Evolutionary conservation across 2,888 invertebrate species (phyloP).

Genomic region (Zeuzera pyrina): DNA sequence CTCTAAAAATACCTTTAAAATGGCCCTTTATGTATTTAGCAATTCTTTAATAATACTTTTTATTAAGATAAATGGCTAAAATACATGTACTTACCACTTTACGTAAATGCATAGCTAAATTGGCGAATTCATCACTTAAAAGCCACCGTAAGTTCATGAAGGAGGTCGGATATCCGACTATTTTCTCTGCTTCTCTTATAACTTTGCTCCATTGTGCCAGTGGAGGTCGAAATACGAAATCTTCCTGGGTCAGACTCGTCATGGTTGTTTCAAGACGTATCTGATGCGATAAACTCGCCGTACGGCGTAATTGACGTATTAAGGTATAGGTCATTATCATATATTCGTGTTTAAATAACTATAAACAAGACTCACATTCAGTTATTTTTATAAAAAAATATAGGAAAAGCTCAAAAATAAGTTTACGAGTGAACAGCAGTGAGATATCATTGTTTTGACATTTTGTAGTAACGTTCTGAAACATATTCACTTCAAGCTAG

Average conservation of each 20-base stretch:
- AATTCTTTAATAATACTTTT: no score
- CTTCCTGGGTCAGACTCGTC: slow-evolving; percentile 57
- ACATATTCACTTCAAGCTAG: no score
- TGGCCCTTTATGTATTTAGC: no score
- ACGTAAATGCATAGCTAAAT: slow-evolving; percentile 69
- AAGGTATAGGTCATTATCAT: slow-evolving; percentile 49
- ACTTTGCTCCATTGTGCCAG: slow-evolving; percentile 58
- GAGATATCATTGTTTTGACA: slow-evolving; percentile 33
- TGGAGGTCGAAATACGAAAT: slow-evolving; percentile 57
- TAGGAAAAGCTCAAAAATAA: slow-evolving; percentile 7
- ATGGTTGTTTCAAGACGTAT: slow-evolving; percentile 51
- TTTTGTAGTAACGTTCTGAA: slow-evolving; percentile 19
- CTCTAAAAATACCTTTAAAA: no score
- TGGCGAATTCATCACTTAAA: slow-evolving; percentile 76
- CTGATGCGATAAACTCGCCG: slow-evolving; percentile 41
- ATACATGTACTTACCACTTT: slow-evolving; percentile 65
- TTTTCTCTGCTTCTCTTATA: slow-evolving; percentile 65
- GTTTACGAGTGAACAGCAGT: slow-evolving; percentile 22
- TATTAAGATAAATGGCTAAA: no score
- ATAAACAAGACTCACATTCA: slow-evolving; percentile 27
- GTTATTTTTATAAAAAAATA: slow-evolving; percentile 8
- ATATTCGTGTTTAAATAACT: slow-evolving; percentile 12
- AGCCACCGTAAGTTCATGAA: slow-evolving; percentile 75
- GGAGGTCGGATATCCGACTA: slow-evolving; percentile 73
- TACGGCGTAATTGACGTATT: slow-evolving; percentile 52